Evolutionary conservation across 1,140 invertebrate species (phyloP).

Genomic region (Heliconius hewitsoni): DNA sequence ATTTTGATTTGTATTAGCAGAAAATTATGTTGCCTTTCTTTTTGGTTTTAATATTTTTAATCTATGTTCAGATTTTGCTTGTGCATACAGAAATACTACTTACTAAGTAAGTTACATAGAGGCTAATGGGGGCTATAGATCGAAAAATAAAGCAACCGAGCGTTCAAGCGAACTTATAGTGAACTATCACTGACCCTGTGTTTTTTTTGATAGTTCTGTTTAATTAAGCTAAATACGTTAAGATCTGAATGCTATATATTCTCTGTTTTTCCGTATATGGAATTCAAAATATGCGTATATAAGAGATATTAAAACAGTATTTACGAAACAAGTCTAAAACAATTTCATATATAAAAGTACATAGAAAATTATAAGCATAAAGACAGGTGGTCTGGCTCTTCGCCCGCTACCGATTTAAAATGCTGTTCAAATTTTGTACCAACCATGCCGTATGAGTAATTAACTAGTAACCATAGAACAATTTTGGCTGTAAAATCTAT

Average conservation of each 20-base stretch:
- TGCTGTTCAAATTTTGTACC: conserved; percentile 26
- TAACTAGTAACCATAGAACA: conserved; percentile 16
- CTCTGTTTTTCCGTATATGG: too few relatives aligned
- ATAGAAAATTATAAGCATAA: conserved; percentile 17
- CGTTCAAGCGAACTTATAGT: too few relatives aligned
- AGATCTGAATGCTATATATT: too few relatives aligned
- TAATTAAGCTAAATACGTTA: too few relatives aligned
- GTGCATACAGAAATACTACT: neutral
- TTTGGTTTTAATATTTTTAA: neutral
- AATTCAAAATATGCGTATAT: too few relatives aligned
- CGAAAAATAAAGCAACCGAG: too few relatives aligned
- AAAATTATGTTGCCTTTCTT: neutral
- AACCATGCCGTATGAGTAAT: conserved; percentile 35
- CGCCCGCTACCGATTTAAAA: conserved; percentile 26
- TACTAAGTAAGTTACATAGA: too few relatives aligned
- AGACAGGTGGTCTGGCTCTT: conserved; percentile 10
- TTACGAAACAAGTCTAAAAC: too few relatives aligned
- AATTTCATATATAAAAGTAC: neutral
- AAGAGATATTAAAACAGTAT: too few relatives aligned
- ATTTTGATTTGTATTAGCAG: neutral
- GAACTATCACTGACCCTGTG: too few relatives aligned
- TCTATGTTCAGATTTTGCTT: neutral
- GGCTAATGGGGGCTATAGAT: too few relatives aligned
- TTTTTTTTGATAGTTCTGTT: too few relatives aligned
- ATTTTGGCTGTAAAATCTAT: conserved; percentile 31